Conservation (phyloP, 2,797 vertebrate species). For the Hydrophis major region DNA sequence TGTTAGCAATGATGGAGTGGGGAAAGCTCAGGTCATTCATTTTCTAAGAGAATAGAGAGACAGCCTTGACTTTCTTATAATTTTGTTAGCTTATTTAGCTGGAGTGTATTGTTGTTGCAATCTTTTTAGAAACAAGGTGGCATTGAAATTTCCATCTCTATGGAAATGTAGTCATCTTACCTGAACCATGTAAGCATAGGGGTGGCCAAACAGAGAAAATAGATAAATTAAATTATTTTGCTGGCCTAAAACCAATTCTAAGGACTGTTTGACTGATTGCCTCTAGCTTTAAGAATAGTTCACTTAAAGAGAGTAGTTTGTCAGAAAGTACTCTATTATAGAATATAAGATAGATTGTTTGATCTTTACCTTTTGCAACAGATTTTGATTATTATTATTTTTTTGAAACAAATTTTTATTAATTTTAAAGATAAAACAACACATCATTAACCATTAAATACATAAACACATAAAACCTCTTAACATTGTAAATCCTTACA, state of each 20-base stretch:
- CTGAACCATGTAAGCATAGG: constrained; percentile 25
- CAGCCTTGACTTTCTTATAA: constrained; percentile 22
- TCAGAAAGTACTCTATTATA: neutral
- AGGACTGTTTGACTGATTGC: neutral
- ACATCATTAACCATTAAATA: too few species aligned
- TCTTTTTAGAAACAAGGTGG: constrained; percentile 38
- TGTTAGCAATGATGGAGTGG: neutral
- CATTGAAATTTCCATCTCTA: constrained; percentile 30
- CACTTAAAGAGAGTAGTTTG: neutral
- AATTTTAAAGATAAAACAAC: too few species aligned
- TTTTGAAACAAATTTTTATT: too few species aligned
- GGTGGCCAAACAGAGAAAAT: constrained; percentile 29
- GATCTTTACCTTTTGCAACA: neutral
- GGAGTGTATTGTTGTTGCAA: constrained; percentile 26
- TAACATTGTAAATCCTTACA: too few species aligned
- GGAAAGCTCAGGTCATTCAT: neutral
- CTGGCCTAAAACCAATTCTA: constrained; percentile 34
- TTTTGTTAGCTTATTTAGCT: neutral
- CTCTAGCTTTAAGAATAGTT: constrained; percentile 21
- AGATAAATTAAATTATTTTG: constrained; percentile 42
- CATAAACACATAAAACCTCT: too few species aligned
- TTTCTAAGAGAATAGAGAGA: neutral
- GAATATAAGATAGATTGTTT: constrained; percentile 9
- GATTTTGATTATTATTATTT: neutral
- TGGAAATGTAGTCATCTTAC: constrained; percentile 32